A percentile compares a stretch with the other conserved stretches of the same genome.
phyloP scores from a whole-genome alignment of 1,140 invertebrate genomes.

The Steinernema feltiae region DNA sequence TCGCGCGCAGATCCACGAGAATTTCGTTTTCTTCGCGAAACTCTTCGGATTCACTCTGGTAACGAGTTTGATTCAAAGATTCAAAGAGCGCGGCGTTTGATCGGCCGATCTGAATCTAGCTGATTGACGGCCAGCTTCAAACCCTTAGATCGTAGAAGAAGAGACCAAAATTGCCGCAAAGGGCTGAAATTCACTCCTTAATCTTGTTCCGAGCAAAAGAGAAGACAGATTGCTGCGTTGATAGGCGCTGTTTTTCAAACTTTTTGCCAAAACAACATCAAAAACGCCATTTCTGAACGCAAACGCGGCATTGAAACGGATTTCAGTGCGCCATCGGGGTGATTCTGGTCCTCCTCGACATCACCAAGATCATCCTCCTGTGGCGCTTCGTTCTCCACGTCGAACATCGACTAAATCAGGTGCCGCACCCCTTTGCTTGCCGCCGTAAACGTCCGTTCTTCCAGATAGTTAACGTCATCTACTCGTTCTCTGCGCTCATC shows the following conservation, averaged over 20 bases:
- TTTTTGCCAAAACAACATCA: too few relatives aligned
- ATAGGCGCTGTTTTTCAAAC: neutral
- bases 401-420: neutral
- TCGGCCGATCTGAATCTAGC: too few relatives aligned
- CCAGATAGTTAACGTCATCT: neutral
- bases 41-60: neutral
- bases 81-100: too few relatives aligned
- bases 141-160: too few relatives aligned
- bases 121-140: too few relatives aligned
- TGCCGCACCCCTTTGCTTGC: neutral
- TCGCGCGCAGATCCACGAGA: neutral
- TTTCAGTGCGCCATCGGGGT: constrained; percentile 2
- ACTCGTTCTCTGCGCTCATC: neutral
- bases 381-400: neutral
- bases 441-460: neutral
- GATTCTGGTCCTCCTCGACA: neutral
- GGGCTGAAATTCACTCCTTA: too few relatives aligned
- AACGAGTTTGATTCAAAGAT: too few relatives aligned
- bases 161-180: too few relatives aligned
- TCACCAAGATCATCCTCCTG: neutral
- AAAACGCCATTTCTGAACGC: too few relatives aligned
- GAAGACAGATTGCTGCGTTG: neutral
- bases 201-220: too few relatives aligned
- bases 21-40: neutral
- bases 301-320: too few relatives aligned